These are phyloP conservation scores for Brachyhypopomus occidentalis DNA, from an alignment of 2,113 vertebrate genomes.

Conservation along the genomic window DNA sequence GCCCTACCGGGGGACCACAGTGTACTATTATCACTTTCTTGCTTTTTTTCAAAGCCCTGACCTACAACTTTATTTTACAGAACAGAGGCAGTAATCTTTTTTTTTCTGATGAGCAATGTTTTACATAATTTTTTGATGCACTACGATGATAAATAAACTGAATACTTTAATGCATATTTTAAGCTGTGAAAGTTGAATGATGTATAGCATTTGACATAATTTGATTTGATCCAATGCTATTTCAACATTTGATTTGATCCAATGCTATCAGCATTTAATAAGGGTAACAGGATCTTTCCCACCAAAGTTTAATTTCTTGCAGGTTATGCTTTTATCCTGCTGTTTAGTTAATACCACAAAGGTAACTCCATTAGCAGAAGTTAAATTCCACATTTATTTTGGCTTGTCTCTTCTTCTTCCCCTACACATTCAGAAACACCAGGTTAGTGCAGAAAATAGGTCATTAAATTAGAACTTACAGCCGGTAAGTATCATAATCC, in stretches of 20 bases:
- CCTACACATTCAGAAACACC: constrained; percentile 80
- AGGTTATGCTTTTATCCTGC: constrained; percentile 28
- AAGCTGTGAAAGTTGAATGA: not conserved
- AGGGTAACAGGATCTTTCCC: not conserved
- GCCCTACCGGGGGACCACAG: constrained; percentile 48
- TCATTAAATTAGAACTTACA: constrained; percentile 77
- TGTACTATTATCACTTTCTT: constrained; percentile 26
- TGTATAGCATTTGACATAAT: not conserved
- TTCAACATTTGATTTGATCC: not conserved
- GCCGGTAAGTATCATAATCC: constrained; percentile 77
- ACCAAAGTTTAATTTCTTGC: constrained; percentile 19
- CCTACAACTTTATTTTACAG: not conserved
- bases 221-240: not conserved
- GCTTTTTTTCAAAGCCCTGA: not conserved
- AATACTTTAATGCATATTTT: not conserved
- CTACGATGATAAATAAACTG: not conserved
- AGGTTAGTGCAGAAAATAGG: constrained; percentile 79
- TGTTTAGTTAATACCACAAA: constrained; percentile 49
- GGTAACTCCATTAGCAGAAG: constrained; percentile 53
- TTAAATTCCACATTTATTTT: constrained; percentile 74
- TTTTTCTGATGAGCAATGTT: constrained; percentile 5
- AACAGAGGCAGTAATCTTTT: constrained; percentile 2
- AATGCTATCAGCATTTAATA: not conserved
- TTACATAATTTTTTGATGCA: not conserved
- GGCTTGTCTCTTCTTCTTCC: constrained; percentile 79